Conservation (phyloP, 1,140 invertebrate species). For the Ladona fulva region DNA sequence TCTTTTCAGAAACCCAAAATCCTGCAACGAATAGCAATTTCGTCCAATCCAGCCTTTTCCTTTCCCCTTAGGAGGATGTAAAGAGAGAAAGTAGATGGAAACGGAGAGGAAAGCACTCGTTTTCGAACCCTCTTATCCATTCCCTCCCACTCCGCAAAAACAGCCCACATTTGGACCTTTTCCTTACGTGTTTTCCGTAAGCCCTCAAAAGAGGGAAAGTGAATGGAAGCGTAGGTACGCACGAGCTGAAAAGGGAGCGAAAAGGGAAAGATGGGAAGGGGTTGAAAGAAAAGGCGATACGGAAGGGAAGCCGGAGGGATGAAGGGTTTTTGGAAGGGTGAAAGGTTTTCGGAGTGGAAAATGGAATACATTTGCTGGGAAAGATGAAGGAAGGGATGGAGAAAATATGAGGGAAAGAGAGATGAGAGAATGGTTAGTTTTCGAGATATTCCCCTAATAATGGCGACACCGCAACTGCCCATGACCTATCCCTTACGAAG, state of each 20-base stretch:
- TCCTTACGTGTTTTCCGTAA: too few species aligned
- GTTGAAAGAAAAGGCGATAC: background rate
- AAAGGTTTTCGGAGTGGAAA: background rate
- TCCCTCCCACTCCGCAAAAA: too few species aligned
- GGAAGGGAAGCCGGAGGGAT: background rate
- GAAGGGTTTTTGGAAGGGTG: conserved; percentile 1
- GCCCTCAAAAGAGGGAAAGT: too few species aligned
- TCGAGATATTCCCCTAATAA: too few species aligned
- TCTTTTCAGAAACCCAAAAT: background rate
- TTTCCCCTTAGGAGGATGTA: background rate
- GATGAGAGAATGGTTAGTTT: too few species aligned
- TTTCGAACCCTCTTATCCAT: background rate
- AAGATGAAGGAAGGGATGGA: background rate
- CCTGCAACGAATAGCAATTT: conserved; percentile 9
- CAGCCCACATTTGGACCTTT: too few species aligned
- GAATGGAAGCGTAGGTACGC: too few species aligned
- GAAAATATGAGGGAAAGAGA: background rate
- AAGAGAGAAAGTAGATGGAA: background rate
- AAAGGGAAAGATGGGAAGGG: background rate
- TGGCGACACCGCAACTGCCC: too few species aligned
- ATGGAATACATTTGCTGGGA: background rate
- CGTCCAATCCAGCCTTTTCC: background rate
- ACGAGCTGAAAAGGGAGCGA: background rate
- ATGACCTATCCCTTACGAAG: too few species aligned
- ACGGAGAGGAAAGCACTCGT: background rate